Evolutionary conservation across 2,888 invertebrate species (phyloP).

Genomic region (Cephus runcator): DNA sequence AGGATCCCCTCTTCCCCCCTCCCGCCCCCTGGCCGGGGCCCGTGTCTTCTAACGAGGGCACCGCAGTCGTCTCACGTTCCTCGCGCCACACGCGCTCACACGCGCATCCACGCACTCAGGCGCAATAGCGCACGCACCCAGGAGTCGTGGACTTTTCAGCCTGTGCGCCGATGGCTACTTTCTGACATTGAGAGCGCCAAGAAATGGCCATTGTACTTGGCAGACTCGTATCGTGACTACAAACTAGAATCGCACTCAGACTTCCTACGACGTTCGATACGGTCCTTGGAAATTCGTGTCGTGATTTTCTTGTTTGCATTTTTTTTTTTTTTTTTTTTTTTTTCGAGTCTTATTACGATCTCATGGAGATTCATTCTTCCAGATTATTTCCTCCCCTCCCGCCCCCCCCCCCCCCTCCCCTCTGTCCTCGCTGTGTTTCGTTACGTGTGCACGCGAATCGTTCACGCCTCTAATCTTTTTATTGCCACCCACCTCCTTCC

Average conservation of each 20-base stretch:
- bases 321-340: neutral
- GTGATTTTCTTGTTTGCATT: neutral
- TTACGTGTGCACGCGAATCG: neutral
- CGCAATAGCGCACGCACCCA: too few relatives aligned
- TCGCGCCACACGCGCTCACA: neutral
- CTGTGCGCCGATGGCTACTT: conserved; percentile 29
- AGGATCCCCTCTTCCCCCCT: neutral
- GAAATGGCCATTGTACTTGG: conserved; percentile 35
- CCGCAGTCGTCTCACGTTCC: neutral
- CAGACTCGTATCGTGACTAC: neutral
- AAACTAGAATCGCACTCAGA: neutral
- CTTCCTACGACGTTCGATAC: neutral
- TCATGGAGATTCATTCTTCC: neutral
- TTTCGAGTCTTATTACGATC: neutral
- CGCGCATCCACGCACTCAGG: too few relatives aligned
- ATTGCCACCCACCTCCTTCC: neutral
- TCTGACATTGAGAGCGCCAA: conserved; percentile 43
- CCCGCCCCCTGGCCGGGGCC: neutral
- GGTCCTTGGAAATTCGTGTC: neutral
- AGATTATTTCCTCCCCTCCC: neutral
- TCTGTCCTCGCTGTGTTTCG: neutral
- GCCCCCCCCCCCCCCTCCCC: neutral
- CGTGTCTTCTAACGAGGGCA: neutral
- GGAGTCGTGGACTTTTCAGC: conserved; percentile 27
- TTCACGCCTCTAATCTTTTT: neutral